These are phyloP conservation scores for Grammomys surdaster DNA, from an alignment of 2,113 vertebrate species.

Conservation along the genomic window DNA sequence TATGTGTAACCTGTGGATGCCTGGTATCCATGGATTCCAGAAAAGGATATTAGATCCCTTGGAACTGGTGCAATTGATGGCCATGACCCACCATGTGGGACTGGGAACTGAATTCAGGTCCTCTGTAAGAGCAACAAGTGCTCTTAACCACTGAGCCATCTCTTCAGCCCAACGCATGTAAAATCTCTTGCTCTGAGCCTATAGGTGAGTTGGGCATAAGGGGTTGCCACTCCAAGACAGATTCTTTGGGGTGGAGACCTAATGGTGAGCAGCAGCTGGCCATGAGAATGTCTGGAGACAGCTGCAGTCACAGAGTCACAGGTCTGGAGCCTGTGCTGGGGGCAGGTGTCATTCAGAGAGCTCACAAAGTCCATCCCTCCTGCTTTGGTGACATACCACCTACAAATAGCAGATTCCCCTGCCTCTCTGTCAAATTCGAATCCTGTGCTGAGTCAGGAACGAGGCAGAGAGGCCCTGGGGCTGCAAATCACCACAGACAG, in stretches of 20 bases:
- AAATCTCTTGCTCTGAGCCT: background rate
- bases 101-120: no score
- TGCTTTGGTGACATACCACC: background rate
- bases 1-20: background rate
- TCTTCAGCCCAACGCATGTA: background rate
- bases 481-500: slow-evolving; percentile 43
- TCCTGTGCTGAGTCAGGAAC: slow-evolving; percentile 38
- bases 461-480: background rate
- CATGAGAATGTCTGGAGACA: background rate
- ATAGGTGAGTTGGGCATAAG: rapidly evolving
- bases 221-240: background rate
- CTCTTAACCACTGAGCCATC: background rate
- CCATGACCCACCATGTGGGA: background rate
- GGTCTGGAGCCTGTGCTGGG: no score
- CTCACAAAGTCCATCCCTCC: background rate
- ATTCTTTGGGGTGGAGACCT: background rate
- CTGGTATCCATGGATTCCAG: background rate
- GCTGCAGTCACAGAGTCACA: no score
- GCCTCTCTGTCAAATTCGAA: slow-evolving; percentile 15
- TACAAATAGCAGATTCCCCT: background rate
- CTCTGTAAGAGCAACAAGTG: background rate
- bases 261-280: background rate
- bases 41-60: background rate
- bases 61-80: background rate
- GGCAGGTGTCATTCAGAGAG: background rate